A percentile compares a stretch with the other conserved stretches of the same genome.
phyloP scores from a whole-genome alignment of 2,888 invertebrate genomes.

The Polydrusus tereticollis region DNA sequence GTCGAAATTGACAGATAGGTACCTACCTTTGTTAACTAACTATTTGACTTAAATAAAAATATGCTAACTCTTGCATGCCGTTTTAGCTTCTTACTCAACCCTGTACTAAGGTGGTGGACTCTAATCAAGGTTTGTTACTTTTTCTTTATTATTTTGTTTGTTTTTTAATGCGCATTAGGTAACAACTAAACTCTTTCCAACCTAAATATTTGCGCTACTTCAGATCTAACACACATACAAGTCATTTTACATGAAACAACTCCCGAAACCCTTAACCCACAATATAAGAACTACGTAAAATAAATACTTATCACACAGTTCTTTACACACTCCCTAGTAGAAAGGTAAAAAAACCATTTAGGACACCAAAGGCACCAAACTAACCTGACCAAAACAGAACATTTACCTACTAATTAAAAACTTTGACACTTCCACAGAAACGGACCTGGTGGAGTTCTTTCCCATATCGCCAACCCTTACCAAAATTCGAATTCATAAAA shows the following conservation, averaged over 20 bases:
- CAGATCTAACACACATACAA: neutral
- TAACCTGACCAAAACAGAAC: slow-evolving; percentile 7
- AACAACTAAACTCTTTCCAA: neutral
- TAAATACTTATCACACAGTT: neutral
- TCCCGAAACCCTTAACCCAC: neutral
- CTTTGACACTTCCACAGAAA: slow-evolving; percentile 73
- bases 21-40: too few species aligned
- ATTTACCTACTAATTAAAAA: slow-evolving; percentile 21
- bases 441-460: slow-evolving; percentile 84
- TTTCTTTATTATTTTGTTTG: slow-evolving; percentile 1
- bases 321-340: neutral
- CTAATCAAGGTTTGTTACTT: slow-evolving; percentile 31
- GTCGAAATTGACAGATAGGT: too few species aligned
- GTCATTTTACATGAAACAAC: neutral
- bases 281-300: neutral
- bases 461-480: slow-evolving; percentile 85
- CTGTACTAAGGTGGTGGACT: slow-evolving; percentile 49
- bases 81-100: slow-evolving; percentile 49
- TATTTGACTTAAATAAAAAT: neutral
- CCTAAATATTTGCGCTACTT: too few species aligned
- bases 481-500: slow-evolving; percentile 82
- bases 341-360: neutral
- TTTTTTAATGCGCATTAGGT: neutral
- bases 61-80: slow-evolving; percentile 35
- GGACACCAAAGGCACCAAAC: slow-evolving; percentile 29